A percentile compares a stretch with the other conserved stretches of the same genome.
These are phyloP conservation scores for Ochotona curzoniae DNA, from an alignment of 2,113 vertebrate genomes.

Conservation along the genomic window DNA sequence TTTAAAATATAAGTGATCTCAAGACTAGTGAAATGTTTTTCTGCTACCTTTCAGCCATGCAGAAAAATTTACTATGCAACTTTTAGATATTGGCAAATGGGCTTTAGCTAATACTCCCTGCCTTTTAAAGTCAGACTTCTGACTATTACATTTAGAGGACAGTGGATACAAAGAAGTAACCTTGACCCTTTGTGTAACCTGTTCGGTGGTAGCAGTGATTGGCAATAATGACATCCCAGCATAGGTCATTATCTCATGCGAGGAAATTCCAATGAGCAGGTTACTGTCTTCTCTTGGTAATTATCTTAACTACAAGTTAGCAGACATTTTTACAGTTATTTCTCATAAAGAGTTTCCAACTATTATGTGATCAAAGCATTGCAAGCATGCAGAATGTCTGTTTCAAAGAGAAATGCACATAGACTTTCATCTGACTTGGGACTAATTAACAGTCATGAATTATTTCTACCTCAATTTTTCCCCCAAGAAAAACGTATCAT, in stretches of 20 bases:
- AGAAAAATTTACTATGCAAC: background rate
- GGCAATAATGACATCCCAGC: background rate
- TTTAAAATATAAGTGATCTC: background rate
- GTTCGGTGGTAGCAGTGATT: background rate
- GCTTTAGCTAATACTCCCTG: background rate
- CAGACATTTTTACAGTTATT: background rate
- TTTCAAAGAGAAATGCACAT: background rate
- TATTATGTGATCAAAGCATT: background rate
- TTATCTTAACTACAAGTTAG: constrained; percentile 12
- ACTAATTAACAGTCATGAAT: background rate
- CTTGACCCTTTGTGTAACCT: background rate
- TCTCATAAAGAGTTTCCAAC: background rate
- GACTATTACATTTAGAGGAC: background rate
- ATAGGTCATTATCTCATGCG: background rate
- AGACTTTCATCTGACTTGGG: background rate
- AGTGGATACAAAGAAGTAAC: background rate
- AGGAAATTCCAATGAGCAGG: background rate
- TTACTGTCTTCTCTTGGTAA: background rate
- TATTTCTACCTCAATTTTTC: background rate
- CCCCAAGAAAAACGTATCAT: background rate
- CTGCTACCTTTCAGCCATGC: background rate
- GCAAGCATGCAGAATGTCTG: background rate
- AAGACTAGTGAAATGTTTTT: background rate
- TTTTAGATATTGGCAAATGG: background rate
- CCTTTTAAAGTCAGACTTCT: background rate